phyloP scores from a whole-genome alignment of 2,113 vertebrate genomes.

The Gobiocypris rarus region DNA sequence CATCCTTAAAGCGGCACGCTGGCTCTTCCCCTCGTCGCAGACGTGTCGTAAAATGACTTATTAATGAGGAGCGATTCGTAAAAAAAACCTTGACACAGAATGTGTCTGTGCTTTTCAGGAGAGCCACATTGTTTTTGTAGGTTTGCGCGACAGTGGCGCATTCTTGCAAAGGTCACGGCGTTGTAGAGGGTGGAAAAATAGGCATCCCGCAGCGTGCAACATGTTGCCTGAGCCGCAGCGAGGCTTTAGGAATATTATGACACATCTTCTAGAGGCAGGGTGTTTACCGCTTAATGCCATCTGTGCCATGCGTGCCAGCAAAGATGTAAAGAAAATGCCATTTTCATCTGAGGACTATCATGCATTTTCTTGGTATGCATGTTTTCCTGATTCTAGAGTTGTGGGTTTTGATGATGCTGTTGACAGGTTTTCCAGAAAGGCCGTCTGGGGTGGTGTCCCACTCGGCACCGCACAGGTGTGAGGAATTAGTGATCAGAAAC shows the following conservation, averaged over 20 bases:
- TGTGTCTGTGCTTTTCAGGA: background rate
- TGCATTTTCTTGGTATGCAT: background rate
- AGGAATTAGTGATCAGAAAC: constrained; percentile 56
- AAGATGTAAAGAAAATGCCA: background rate
- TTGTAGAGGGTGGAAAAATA: constrained; percentile 25
- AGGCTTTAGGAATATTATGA: constrained; percentile 54
- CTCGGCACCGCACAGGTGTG: constrained; percentile 62
- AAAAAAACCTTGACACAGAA: background rate
- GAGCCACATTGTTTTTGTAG: constrained; percentile 43
- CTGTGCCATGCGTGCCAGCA: constrained; percentile 43
- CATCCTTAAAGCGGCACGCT: background rate
- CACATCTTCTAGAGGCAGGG: constrained; percentile 40
- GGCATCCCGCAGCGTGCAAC: constrained; percentile 53
- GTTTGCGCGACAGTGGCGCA: background rate
- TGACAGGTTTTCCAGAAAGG: constrained; percentile 58
- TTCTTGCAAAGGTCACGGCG: constrained; percentile 33
- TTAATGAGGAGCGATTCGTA: constrained; percentile 18
- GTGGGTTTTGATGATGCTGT: background rate
- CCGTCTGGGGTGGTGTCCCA: background rate
- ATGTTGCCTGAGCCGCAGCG: constrained; percentile 48
- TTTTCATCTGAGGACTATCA: background rate
- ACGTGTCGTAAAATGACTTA: constrained; percentile 27
- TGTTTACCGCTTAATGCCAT: constrained; percentile 55
- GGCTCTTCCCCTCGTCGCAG: background rate
- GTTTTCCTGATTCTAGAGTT: background rate